Conservation (phyloP, 2,113 vertebrate species). For the Poecile atricapillus region DNA sequence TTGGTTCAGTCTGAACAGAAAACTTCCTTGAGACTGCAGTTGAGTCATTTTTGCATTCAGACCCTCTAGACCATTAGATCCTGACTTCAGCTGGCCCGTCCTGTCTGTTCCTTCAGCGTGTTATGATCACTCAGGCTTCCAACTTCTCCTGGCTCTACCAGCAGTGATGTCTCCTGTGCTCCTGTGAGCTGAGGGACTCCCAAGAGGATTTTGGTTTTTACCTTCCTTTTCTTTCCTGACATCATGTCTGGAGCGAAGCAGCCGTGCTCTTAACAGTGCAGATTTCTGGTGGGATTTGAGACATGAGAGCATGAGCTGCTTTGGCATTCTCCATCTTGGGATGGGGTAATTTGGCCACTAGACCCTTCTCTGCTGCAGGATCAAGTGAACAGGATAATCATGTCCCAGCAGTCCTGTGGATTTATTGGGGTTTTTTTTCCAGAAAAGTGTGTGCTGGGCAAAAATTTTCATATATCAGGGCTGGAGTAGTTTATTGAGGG, state of each 20-base stretch:
- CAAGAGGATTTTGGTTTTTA: neutral
- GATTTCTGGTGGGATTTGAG: neutral
- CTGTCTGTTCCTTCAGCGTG: neutral
- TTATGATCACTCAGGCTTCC: neutral
- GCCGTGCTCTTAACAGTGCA: fast-evolving
- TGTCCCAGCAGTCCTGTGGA: neutral
- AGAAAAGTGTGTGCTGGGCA: neutral
- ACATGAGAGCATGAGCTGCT: neutral
- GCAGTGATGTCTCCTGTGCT: neutral
- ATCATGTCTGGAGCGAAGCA: neutral
- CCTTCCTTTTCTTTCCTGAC: neutral
- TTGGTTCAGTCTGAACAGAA: neutral
- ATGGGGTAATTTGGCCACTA: neutral
- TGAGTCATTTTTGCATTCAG: neutral
- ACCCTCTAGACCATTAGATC: neutral
- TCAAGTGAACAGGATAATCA: neutral
- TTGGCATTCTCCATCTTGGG: neutral
- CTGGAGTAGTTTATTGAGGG: neutral
- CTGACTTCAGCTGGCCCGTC: neutral
- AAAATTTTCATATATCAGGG: fast-evolving
- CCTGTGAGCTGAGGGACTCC: neutral
- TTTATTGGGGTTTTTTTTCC: neutral
- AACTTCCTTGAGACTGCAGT: neutral
- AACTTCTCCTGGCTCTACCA: neutral
- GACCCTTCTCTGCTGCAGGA: neutral